Conservation (phyloP, 2,113 vertebrate genomes). For the Crotalus horridus region DNA sequence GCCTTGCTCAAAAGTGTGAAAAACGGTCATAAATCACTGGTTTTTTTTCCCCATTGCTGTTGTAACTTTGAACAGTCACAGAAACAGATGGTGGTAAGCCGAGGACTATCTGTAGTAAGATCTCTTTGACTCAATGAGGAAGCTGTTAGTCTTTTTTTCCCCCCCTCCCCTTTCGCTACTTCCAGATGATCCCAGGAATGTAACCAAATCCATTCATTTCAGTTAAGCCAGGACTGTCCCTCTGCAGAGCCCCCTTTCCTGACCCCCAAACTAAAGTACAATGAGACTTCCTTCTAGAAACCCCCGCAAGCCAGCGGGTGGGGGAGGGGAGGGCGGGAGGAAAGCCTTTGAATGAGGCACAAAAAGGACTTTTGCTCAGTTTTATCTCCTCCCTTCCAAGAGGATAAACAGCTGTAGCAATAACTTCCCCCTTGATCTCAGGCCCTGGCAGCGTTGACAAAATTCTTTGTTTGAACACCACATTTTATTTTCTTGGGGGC, state of each 20-base stretch:
- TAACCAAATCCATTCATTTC: slow-evolving; percentile 1
- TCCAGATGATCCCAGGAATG: slow-evolving; percentile 11
- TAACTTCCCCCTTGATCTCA: slow-evolving; percentile 49
- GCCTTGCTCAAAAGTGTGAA: background rate
- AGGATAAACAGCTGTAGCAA: slow-evolving; percentile 42
- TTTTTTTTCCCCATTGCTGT: background rate
- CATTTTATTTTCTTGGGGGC: slow-evolving; percentile 42
- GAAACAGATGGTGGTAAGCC: background rate
- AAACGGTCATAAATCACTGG: background rate
- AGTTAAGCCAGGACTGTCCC: background rate
- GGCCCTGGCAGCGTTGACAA: slow-evolving; percentile 28
- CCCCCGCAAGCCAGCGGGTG: slow-evolving; percentile 36
- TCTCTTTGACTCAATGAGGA: background rate
- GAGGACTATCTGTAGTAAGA: slow-evolving; percentile 22
- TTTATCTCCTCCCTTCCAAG: slow-evolving; percentile 31
- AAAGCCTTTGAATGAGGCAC: slow-evolving; percentile 40
- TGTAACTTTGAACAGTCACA: background rate
- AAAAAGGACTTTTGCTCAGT: slow-evolving; percentile 49
- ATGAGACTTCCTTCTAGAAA: slow-evolving; percentile 14
- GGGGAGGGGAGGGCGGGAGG: slow-evolving; percentile 28
- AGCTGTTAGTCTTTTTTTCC: slow-evolving; percentile 15
- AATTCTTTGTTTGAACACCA: background rate
- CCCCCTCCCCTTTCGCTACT: slow-evolving; percentile 9
- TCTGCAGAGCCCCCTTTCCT: background rate
- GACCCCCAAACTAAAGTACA: background rate